Evolutionary conservation across 2,888 invertebrate species (phyloP), one percentile per base, ranked within the genome.

Genomic region (Volucella inanis): DNA sequence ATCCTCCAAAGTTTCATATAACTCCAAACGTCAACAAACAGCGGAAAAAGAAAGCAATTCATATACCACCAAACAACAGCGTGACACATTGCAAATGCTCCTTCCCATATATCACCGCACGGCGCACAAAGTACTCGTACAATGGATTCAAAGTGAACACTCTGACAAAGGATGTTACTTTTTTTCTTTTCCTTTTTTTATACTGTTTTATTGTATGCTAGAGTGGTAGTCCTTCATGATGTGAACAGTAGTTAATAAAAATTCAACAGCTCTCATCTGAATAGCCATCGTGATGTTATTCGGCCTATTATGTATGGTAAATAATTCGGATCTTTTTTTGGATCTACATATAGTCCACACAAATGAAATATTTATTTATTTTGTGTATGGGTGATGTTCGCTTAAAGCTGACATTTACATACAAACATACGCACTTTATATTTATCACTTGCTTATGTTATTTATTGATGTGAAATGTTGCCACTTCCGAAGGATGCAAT

Each of bases 1-100:
- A 91, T 91, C 91, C 91, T 91, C 88, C 88, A 88, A 88, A 90
- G 85, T 85, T 85, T 85, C 85, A 85, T 81, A 85, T 85, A 81
- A 72, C 85, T 85, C 85, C 55, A 68, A 85, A 85, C 38, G 81
- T 81, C 76, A 85, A 76, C 72, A 85, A 81, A 85, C 85, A 77
- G 55, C 76, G 85, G 85, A 77, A 81, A 76, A 81, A 81, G 85
- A 85, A 85, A 85, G 77, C 85, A 85, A 72, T 85, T 77, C 77
- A 81, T 81, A 68, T 47, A 85, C 77, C 76, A 81, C 71, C 67
- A 72, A 85, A 81, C 52, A 76, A 64, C 65, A 57, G 62, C 76
- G 50, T 61, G 81, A 81, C 77, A 72, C 70, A 84, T 85, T 41
- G 67, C 67, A 67, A 79, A 71, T 61, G 76, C 47, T 52, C 15